Evolutionary conservation across 1,140 invertebrate species (phyloP), one percentile per base, ranked within the genome.

Genomic region (Parapsyche elsis): DNA sequence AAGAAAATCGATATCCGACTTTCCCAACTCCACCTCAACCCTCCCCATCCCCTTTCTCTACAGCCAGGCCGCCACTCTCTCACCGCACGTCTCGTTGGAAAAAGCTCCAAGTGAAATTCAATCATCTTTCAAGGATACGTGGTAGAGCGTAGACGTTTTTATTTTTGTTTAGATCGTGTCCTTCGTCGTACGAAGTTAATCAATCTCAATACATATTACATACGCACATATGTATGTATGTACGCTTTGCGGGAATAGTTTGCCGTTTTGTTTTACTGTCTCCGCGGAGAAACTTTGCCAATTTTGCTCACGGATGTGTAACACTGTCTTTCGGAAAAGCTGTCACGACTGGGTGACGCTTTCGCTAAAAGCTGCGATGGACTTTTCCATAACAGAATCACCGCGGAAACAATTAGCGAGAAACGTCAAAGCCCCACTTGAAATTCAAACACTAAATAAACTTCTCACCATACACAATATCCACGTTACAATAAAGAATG

Each of bases 111-210:
- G 19, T 67, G 64, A 67, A 67, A 67, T 67, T 67, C 64, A 67
- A 67, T 67, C 64, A 67, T 67, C 64, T 67, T 67, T 67, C 64
- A 67, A 67, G 64, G 64, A 30, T 67, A 26, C 21, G 30, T 38
- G 49, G 4, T 12, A 53, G 12, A 46, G 5, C 5, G 45, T 12
- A 46, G 49, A 53, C 49, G 16, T 53, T 53, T 53, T 53, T 53
- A 53, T 53, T 53, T 53, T 53, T 14, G 49, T 53, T 53, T 53
- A 53, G 16, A 53, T 12, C 49, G 10, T 10, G 49, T 53, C 49
- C 49, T 53, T 53, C 49, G 49, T 53, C 49, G 1, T 53, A 53
- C 49, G 49, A 53, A 53, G 49, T 53, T 53, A 53, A 53, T 53
- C 49, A 53, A 53, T 53, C 49, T 53, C 49, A 5, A 53, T n/a